Evolutionary conservation across 2,797 vertebrate genomes (phyloP).

Genomic region (Nannoperca australis): DNA sequence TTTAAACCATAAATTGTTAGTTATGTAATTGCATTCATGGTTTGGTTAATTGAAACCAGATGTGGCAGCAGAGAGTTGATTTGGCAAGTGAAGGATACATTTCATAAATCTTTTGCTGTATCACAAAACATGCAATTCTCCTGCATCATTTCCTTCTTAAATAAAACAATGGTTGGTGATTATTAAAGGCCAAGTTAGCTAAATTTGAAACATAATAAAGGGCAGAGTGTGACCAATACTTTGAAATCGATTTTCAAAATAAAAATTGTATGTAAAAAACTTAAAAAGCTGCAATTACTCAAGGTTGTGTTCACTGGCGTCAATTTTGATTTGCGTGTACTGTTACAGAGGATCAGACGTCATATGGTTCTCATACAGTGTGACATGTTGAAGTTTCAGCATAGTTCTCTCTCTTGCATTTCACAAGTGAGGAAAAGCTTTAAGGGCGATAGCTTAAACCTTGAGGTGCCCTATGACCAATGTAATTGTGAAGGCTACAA

Average conservation of each 20-base stretch:
- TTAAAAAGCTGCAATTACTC: slow-evolving; percentile 45
- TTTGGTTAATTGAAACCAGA: slow-evolving; percentile 66
- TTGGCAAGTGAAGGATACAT: slow-evolving; percentile 25
- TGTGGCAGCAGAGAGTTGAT: slow-evolving; percentile 43
- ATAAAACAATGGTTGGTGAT: slow-evolving; percentile 7
- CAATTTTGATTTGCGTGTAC: slow-evolving; percentile 45
- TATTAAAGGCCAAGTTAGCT: slow-evolving; percentile 8
- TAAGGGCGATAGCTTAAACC: slow-evolving; percentile 16
- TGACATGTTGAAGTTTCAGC: slow-evolving; percentile 47
- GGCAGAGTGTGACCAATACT: slow-evolving; percentile 34
- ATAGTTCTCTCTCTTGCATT: slow-evolving; percentile 24
- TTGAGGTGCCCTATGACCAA: slow-evolving; percentile 24
- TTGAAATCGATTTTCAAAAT: slow-evolving; percentile 40
- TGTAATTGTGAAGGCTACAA: not conserved
- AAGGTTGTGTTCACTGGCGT: slow-evolving; percentile 26
- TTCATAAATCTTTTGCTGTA: slow-evolving; percentile 37
- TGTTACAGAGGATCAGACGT: slow-evolving; percentile 48
- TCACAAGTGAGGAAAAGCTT: slow-evolving; percentile 26
- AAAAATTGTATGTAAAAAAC: slow-evolving; percentile 17
- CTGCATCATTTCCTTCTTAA: slow-evolving; percentile 31
- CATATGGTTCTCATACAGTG: slow-evolving; percentile 70
- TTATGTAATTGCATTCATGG: slow-evolving; percentile 54
- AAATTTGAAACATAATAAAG: slow-evolving; percentile 29
- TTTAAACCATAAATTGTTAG: slow-evolving; percentile 55
- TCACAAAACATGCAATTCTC: slow-evolving; percentile 47